These are phyloP conservation scores for Caenorhabditis virilis DNA, from an alignment of 2,888 invertebrate genomes.

Conservation along the genomic window DNA sequence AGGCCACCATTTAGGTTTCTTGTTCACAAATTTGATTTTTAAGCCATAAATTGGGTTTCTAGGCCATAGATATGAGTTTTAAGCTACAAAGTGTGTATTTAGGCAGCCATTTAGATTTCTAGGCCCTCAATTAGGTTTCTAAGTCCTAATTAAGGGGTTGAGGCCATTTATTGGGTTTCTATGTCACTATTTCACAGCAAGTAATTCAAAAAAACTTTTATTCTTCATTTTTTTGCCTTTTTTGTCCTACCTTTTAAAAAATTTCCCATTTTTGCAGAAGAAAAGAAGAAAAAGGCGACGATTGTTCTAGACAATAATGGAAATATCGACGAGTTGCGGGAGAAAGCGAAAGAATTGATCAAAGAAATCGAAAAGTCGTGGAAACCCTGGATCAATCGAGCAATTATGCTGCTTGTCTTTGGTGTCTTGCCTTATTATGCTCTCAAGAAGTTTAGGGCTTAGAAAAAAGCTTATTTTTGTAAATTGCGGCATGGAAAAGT, in stretches of 20 bases:
- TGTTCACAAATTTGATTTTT: not conserved
- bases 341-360: slow-evolving; percentile 29
- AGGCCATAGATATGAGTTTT: too few species aligned
- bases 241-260: not conserved
- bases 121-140: not conserved
- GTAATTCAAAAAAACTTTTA: too few species aligned
- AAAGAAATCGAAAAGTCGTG: slow-evolving; percentile 26
- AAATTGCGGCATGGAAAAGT: not conserved
- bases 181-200: too few species aligned
- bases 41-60: too few species aligned
- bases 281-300: slow-evolving; percentile 49
- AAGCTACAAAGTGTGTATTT: too few species aligned
- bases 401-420: slow-evolving; percentile 19
- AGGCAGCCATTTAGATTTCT: not conserved
- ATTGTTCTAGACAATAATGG: slow-evolving; percentile 62
- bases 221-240: not conserved
- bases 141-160: not conserved
- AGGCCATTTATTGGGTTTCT: not conserved
- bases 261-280: slow-evolving; percentile 16
- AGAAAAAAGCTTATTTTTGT: not conserved
- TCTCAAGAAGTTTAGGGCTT: slow-evolving; percentile 7
- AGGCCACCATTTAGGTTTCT: slow-evolving; percentile 1
- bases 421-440: slow-evolving; percentile 29
- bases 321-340: slow-evolving; percentile 42
- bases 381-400: slow-evolving; percentile 29